Evolutionary conservation across 1,140 invertebrate genomes (phyloP).

Genomic region (Oncopodura yosiiana): DNA sequence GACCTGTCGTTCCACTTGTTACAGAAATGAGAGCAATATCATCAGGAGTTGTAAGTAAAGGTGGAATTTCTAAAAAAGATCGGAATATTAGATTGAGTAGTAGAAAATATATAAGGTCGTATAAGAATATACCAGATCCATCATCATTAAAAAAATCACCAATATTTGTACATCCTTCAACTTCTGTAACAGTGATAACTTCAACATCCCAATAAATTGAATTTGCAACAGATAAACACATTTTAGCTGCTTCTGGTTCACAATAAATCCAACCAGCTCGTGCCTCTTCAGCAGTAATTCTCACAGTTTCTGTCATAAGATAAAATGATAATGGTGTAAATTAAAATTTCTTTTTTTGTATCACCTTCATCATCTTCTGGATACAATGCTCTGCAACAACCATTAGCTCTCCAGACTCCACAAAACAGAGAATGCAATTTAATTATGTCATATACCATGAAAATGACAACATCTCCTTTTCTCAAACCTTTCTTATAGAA

Average conservation of each 20-base stretch:
- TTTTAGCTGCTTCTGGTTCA: conserved; percentile 12
- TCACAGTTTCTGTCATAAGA: conserved; percentile 17
- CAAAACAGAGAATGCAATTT: conserved; percentile 19
- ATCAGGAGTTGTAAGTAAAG: neutral
- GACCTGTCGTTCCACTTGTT: conserved; percentile 23
- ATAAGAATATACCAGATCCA: conserved; percentile 5
- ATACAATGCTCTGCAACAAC: conserved; percentile 24
- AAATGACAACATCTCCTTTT: conserved; percentile 27
- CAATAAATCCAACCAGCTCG: conserved; percentile 26
- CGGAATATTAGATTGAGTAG: too few relatives aligned
- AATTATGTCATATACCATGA: conserved; percentile 12
- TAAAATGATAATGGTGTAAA: neutral
- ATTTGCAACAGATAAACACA: conserved; percentile 19
- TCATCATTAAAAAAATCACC: conserved; percentile 21
- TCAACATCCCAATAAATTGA: conserved; percentile 29
- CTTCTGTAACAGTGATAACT: conserved; percentile 16
- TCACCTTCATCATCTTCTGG: conserved; percentile 29
- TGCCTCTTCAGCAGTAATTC: conserved; percentile 11
- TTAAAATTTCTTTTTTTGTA: neutral
- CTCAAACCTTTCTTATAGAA: conserved; percentile 29
- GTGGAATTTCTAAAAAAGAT: conserved; percentile 1
- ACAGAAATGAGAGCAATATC: conserved; percentile 20
- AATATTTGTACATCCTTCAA: conserved; percentile 17
- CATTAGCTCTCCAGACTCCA: conserved; percentile 32
- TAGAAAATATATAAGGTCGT: neutral